These are phyloP conservation scores for Drosophila insularis DNA, from an alignment of 1,140 invertebrate genomes.

Conservation along the genomic window DNA sequence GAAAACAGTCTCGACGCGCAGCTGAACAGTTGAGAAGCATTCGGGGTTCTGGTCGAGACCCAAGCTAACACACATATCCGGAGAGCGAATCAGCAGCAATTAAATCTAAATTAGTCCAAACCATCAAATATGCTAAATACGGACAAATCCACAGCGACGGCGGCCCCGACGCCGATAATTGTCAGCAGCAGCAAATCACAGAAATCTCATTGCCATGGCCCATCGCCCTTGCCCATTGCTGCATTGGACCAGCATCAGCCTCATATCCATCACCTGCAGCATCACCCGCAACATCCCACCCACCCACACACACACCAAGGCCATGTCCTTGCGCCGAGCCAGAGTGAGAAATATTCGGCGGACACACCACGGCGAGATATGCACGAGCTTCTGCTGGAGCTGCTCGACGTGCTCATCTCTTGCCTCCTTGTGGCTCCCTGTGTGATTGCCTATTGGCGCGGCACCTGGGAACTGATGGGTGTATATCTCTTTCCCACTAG, in stretches of 20 bases:
- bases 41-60: slow-evolving; percentile 21
- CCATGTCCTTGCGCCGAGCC: slow-evolving; percentile 15
- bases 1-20: slow-evolving; percentile 43
- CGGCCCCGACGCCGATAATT: slow-evolving; percentile 47
- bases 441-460: slow-evolving; percentile 93
- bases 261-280: slow-evolving; percentile 31
- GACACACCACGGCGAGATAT: slow-evolving; percentile 67
- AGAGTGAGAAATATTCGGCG: slow-evolving; percentile 72
- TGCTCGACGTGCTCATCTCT: slow-evolving; percentile 89
- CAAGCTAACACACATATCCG: slow-evolving; percentile 28
- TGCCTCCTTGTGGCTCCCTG: slow-evolving; percentile 89
- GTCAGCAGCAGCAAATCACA: slow-evolving; percentile 39
- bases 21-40: slow-evolving; percentile 46
- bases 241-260: slow-evolving; percentile 42
- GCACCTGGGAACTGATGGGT: slow-evolving; percentile 91
- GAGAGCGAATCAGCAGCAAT: slow-evolving; percentile 47
- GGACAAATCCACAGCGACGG: slow-evolving; percentile 49
- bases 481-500: slow-evolving; percentile 87
- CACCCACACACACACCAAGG: slow-evolving; percentile 24
- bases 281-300: slow-evolving; percentile 28
- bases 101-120: slow-evolving; percentile 27
- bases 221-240: not conserved
- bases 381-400: slow-evolving; percentile 85
- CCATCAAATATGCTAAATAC: slow-evolving; percentile 48
- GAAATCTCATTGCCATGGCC: slow-evolving; percentile 53